Evolutionary conservation across 2,113 vertebrate genomes (phyloP), one percentile per base, ranked within the genome.

Genomic region (Phainopepla nitens): DNA sequence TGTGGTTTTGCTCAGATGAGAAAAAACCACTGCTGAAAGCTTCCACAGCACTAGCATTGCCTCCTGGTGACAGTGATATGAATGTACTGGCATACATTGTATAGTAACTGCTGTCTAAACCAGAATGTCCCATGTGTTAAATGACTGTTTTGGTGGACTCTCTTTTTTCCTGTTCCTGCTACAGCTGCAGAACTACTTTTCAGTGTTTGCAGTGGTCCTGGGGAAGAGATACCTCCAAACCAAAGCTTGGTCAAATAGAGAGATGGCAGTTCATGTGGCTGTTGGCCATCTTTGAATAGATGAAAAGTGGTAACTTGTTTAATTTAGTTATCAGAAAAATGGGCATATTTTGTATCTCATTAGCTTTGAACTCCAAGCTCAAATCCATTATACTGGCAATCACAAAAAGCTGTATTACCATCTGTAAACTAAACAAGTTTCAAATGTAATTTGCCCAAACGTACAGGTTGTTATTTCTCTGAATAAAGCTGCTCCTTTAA

Each of bases 81-180:
- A 94, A n/a, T 0, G 0, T 61, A 36, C 15, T 53, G 53, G 25
- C 82, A 9, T 15, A 25, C 9, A 2, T 6, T 28, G 20, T 45
- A 17, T 47, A 47, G 61, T 45, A 75, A 68, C 65, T 18, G 6
- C 36, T 65, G 42, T 84, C 28, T 71, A 21, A 66, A 78, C 6
- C 15, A 78, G 19, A 54, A 51, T 29, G 15, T 62, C 39, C 10
- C 8, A 5, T 44, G 39, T 45, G 21, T 50, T 79, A 53, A 87
- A 33, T 69, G 25, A 33, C 13, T 65, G 5, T 2, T 21, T 62
- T 42, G 73, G 8, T 69, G 50, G 18, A 39, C 39, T 39, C 39
- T 39, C n/a, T 39, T 33, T 86, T 39, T 79, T 31, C 28, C 29
- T 87, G 44, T 53, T 64, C 21, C 58, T 82, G 60, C 51, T 87